Conservation (phyloP, 2,797 vertebrate species). For the Otolemur crassicaudatus region DNA sequence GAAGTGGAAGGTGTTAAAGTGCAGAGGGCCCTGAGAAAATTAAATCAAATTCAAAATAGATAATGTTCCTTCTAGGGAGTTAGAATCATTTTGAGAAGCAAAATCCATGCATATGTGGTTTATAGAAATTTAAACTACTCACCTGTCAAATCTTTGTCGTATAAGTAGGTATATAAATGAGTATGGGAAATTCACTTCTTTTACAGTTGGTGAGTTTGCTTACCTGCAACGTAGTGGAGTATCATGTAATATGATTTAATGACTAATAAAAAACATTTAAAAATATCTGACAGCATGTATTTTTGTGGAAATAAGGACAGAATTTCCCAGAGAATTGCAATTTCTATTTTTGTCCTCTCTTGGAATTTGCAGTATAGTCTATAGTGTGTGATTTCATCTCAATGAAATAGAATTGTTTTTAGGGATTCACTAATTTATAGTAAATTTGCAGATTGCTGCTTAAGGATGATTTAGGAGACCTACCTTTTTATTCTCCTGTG, state of each 20-base stretch:
- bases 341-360: background rate
- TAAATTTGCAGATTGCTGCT: conserved; percentile 3
- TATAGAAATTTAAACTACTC: background rate
- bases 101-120: conserved; percentile 16
- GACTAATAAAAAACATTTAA: conserved; percentile 17
- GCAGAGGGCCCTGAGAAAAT: background rate
- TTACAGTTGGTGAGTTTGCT: conserved; percentile 19
- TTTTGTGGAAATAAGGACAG: background rate
- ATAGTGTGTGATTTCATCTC: conserved; percentile 13
- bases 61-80: background rate
- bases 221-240: background rate
- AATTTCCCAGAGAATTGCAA: background rate
- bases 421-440: conserved; percentile 11
- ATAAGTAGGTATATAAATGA: background rate
- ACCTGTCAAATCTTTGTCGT: background rate
- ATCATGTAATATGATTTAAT: conserved; percentile 12
- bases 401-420: conserved; percentile 13
- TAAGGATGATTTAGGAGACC: conserved; percentile 28
- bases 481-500: conserved; percentile 2
- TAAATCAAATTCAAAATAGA: conserved; percentile 1
- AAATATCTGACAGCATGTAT: background rate
- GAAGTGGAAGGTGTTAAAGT: conserved; percentile 42
- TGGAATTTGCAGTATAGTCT: background rate
- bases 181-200: background rate
- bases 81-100: conserved; percentile 43